Evolutionary conservation across 2,888 invertebrate genomes (phyloP).

Genomic region (Choristoneura rosaceana): DNA sequence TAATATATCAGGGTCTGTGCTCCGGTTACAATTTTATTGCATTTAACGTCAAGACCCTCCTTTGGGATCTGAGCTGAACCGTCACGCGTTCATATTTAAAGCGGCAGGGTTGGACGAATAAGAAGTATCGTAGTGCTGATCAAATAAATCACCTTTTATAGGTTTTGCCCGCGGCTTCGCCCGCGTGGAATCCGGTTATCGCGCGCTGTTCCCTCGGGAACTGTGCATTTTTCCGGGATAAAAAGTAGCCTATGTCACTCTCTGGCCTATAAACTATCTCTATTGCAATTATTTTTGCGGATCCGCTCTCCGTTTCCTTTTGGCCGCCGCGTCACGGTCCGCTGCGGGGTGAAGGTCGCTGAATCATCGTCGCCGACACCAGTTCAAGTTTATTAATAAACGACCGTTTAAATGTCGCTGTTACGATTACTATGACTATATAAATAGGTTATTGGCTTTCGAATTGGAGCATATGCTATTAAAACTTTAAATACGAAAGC

Average conservation of each 20-base stretch:
- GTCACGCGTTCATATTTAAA: no score
- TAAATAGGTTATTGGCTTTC: neutral
- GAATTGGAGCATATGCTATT: no score
- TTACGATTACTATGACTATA: neutral
- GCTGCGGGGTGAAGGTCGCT: slow-evolving; percentile 51
- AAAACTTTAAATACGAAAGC: neutral
- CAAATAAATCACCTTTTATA: no score
- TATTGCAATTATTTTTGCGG: no score
- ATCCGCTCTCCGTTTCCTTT: neutral
- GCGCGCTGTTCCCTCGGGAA: no score
- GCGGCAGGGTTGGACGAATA: no score
- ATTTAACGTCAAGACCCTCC: neutral
- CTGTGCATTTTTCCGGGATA: no score
- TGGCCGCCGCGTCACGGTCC: slow-evolving; percentile 28
- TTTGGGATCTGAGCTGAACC: neutral
- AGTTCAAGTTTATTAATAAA: slow-evolving; percentile 36
- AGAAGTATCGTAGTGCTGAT: no score
- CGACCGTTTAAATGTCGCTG: neutral
- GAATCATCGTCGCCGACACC: slow-evolving; percentile 46
- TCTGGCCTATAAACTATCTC: no score
- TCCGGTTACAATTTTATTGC: neutral
- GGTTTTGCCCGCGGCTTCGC: no score
- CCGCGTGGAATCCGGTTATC: no score
- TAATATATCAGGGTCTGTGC: neutral
- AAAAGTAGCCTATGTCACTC: no score